These are phyloP conservation scores for Oscheius sp. DNA, from an alignment of 1,140 invertebrate genomes.

Conservation along the genomic window DNA sequence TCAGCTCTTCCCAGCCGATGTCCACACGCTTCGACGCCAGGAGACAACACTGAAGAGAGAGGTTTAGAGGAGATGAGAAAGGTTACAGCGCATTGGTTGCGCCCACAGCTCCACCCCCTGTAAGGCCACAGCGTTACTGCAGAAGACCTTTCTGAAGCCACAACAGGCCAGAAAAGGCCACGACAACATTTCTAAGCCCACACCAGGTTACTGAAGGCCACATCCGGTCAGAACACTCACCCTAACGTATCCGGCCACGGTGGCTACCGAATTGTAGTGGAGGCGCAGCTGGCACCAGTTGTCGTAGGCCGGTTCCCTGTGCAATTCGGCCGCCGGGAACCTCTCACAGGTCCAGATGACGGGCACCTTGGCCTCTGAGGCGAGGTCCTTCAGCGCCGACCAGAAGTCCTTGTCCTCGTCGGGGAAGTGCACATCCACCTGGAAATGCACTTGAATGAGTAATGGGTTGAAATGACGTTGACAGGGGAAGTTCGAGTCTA, in stretches of 20 bases:
- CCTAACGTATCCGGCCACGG: neutral
- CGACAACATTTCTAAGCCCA: too few relatives aligned
- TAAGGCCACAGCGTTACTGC: too few relatives aligned
- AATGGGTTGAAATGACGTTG: too few relatives aligned
- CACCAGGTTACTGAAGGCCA: too few relatives aligned
- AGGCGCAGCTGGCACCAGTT: neutral
- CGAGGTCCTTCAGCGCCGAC: neutral
- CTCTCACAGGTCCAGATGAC: neutral
- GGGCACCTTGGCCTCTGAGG: neutral
- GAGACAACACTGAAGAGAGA: neutral
- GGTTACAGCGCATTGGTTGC: too few relatives aligned
- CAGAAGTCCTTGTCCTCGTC: neutral
- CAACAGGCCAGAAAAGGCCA: too few relatives aligned
- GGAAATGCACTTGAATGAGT: neutral
- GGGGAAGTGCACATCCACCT: neutral
- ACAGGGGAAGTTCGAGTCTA: too few relatives aligned
- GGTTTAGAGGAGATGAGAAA: neutral
- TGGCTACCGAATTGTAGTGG: neutral
- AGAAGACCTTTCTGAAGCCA: too few relatives aligned
- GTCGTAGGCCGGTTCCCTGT: neutral
- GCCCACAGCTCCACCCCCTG: too few relatives aligned
- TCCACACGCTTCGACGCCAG: neutral
- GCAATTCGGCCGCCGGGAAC: neutral
- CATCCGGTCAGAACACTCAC: too few relatives aligned
- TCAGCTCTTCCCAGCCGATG: neutral